Percentiles rank a stretch among this genome's conserved stretches.
Evolutionary conservation across 2,888 invertebrate genomes (phyloP).

Genomic region (Synergus laeviventris): DNA sequence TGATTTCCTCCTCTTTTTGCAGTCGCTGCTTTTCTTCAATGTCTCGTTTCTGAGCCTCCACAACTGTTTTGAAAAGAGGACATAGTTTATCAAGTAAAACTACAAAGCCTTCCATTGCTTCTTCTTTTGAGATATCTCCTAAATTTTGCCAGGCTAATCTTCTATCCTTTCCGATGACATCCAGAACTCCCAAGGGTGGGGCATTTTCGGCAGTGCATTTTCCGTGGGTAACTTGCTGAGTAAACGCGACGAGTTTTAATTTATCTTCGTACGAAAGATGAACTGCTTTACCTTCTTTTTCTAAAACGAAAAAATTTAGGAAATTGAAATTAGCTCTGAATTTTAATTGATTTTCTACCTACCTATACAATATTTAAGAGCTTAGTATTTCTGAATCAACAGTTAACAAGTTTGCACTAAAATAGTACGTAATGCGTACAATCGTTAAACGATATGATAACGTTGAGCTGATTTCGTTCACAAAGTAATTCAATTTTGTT

Average conservation of each 20-base stretch:
- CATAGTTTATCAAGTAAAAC: constrained; percentile 91
- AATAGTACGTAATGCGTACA: neutral
- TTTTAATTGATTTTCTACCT: too few species aligned
- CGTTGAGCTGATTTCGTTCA: neutral
- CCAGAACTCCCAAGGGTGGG: constrained; percentile 92
- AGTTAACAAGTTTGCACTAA: neutral
- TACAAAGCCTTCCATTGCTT: constrained; percentile 95
- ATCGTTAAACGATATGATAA: neutral
- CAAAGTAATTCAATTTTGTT: neutral
- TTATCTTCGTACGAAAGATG: constrained; percentile 96
- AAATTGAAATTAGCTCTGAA: too few species aligned
- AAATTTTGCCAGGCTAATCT: constrained; percentile 95
- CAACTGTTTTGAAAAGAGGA: constrained; percentile 92
- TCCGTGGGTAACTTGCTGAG: constrained; percentile 93
- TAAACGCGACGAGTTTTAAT: constrained; percentile 92
- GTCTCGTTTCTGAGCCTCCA: constrained; percentile 94
- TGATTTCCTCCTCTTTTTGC: constrained; percentile 80
- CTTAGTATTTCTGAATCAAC: too few species aligned
- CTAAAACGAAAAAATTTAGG: constrained; percentile 78
- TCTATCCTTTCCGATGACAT: constrained; percentile 96
- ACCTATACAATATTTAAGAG: too few species aligned
- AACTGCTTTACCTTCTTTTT: constrained; percentile 98
- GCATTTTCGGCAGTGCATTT: constrained; percentile 84
- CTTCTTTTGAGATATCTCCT: constrained; percentile 89
- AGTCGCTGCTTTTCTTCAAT: constrained; percentile 86